These are phyloP conservation scores for Calameuta pallipes DNA, from an alignment of 2,888 invertebrate genomes.

Conservation along the genomic window DNA sequence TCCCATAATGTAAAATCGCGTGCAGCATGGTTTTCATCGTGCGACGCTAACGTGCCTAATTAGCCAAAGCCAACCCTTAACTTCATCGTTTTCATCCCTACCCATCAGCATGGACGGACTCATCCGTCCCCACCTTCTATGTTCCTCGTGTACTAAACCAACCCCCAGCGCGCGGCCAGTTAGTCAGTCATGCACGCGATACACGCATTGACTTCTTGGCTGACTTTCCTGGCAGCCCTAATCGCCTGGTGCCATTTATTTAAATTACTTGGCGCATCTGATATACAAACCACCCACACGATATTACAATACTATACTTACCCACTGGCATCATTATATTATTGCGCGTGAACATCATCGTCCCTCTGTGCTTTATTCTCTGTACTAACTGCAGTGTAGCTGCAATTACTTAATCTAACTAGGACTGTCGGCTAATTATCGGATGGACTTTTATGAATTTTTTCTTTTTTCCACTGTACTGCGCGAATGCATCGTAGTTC, in stretches of 20 bases:
- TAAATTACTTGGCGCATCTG: constrained; percentile 49
- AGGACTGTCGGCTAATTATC: background rate
- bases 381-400: background rate
- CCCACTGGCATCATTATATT: background rate
- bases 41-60: constrained; percentile 3
- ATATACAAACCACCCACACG: background rate
- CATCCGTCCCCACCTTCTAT: constrained; percentile 23
- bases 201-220: constrained; percentile 54
- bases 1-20: constrained; percentile 32
- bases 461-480: background rate
- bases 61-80: constrained; percentile 2
- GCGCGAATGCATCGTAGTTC: background rate
- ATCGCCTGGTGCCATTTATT: constrained; percentile 45
- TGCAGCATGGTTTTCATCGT: constrained; percentile 46
- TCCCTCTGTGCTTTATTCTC: background rate
- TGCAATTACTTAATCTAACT: background rate
- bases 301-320: background rate
- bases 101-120: constrained; percentile 21
- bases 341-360: background rate
- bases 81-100: constrained; percentile 20
- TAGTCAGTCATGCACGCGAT: constrained; percentile 61
- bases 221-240: constrained; percentile 26
- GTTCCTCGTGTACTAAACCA: constrained; percentile 13
- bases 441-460: background rate
- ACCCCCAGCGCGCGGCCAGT: constrained; percentile 56